These are phyloP conservation scores for Chloropsis cyanopogon DNA, from an alignment of 2,113 vertebrate genomes.

Conservation along the genomic window DNA sequence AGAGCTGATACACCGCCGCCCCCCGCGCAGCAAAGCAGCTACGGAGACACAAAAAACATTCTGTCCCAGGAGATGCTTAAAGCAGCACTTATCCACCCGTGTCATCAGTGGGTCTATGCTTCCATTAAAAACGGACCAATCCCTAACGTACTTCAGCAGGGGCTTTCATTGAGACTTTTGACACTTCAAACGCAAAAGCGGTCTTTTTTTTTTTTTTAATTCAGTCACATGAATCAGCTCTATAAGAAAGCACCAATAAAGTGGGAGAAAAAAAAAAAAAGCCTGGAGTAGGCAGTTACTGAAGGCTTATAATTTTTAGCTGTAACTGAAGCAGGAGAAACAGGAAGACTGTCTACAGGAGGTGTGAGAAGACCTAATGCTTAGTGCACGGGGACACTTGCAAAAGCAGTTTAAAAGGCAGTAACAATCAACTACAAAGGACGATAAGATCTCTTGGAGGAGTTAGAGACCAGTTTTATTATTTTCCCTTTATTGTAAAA, in stretches of 20 bases:
- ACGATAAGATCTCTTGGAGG: background rate
- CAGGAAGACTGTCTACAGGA: rapidly evolving
- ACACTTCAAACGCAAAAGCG: background rate
- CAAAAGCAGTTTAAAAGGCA: background rate
- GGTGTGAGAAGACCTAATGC: background rate
- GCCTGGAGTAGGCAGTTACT: rapidly evolving
- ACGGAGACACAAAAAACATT: rapidly evolving
- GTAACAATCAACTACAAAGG: rapidly evolving
- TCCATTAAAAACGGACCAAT: background rate
- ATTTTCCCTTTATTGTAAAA: slow-evolving; percentile 60
- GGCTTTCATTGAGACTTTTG: rapidly evolving
- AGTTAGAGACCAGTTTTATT: background rate
- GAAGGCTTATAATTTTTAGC: rapidly evolving
- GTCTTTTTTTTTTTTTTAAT: background rate
- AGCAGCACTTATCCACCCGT: rapidly evolving
- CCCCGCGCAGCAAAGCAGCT: background rate
- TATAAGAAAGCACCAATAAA: background rate
- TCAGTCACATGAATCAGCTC: background rate
- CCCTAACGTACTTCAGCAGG: rapidly evolving
- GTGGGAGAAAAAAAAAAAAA: background rate
- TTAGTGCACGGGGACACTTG: background rate
- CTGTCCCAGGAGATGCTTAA: rapidly evolving
- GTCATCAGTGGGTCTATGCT: rapidly evolving
- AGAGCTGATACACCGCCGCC: rapidly evolving
- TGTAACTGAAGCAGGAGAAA: background rate